A percentile compares a stretch with the other conserved stretches of the same genome.
These are phyloP conservation scores for Castor canadensis DNA, from an alignment of 2,113 vertebrate species.

Conservation along the genomic window DNA sequence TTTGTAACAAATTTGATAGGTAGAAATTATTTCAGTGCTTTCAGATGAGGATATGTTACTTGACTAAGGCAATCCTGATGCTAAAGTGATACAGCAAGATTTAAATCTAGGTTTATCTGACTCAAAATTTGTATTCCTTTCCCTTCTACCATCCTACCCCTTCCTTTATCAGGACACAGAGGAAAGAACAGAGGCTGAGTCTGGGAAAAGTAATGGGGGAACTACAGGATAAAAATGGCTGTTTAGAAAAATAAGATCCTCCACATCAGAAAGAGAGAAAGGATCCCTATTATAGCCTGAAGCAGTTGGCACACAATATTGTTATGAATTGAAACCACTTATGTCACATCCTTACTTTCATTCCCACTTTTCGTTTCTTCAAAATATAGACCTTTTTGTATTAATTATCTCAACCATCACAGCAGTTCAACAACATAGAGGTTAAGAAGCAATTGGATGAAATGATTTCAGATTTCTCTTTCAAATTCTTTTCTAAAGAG, in stretches of 20 bases:
- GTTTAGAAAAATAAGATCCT: neutral
- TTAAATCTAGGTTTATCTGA: neutral
- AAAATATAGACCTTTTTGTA: neutral
- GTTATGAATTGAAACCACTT: neutral
- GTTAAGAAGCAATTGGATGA: constrained; percentile 14
- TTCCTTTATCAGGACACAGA: neutral
- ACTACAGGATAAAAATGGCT: neutral
- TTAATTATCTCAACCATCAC: neutral
- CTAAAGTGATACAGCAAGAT: neutral
- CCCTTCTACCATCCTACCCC: neutral
- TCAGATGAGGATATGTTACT: neutral
- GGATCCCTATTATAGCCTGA: neutral
- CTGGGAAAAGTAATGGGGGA: neutral
- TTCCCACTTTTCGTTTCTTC: neutral
- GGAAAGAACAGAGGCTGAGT: neutral
- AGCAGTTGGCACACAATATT: neutral
- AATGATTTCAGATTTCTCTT: neutral
- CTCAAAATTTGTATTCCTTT: neutral
- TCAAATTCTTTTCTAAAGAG: neutral
- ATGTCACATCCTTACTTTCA: neutral
- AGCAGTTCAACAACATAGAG: neutral
- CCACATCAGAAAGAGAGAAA: neutral
- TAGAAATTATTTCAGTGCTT: neutral
- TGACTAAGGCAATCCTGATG: neutral
- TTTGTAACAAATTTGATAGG: neutral